These are phyloP conservation scores for Tichodroma muraria DNA, from an alignment of 2,113 vertebrate species.

Conservation along the genomic window DNA sequence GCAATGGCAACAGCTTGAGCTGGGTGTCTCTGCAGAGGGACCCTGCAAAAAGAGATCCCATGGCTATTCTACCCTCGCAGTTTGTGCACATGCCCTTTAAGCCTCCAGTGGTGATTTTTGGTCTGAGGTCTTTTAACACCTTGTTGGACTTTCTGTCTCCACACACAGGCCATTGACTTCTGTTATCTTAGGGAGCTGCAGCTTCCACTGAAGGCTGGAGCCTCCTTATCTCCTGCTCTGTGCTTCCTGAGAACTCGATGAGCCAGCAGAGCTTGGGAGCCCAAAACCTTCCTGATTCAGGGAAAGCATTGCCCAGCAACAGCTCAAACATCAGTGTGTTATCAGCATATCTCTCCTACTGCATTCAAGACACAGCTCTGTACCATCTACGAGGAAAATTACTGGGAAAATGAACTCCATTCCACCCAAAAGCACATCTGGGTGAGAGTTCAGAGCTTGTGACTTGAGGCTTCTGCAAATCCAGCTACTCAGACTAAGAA, in stretches of 20 bases:
- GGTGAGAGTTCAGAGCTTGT: background rate
- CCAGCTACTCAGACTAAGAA: background rate
- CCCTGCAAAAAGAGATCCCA: background rate
- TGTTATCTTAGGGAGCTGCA: background rate
- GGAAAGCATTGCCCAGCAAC: background rate
- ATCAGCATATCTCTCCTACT: background rate
- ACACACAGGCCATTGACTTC: background rate
- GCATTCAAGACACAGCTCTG: background rate
- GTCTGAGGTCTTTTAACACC: background rate
- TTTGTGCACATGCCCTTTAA: background rate
- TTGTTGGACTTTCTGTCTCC: background rate
- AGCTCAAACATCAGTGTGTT: background rate
- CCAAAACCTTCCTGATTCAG: background rate
- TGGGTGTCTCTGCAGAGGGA: background rate
- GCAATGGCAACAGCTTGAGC: background rate
- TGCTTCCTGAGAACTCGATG: accelerated
- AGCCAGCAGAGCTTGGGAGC: background rate
- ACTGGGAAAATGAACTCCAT: background rate
- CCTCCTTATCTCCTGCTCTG: background rate
- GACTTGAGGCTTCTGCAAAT: background rate
- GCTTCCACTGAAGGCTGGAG: background rate
- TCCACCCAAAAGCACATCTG: background rate
- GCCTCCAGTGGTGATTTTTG: background rate
- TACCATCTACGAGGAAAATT: background rate
- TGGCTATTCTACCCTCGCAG: background rate